These are phyloP conservation scores for Crax fasciolata DNA, from an alignment of 2,797 vertebrate species.

Conservation along the genomic window DNA sequence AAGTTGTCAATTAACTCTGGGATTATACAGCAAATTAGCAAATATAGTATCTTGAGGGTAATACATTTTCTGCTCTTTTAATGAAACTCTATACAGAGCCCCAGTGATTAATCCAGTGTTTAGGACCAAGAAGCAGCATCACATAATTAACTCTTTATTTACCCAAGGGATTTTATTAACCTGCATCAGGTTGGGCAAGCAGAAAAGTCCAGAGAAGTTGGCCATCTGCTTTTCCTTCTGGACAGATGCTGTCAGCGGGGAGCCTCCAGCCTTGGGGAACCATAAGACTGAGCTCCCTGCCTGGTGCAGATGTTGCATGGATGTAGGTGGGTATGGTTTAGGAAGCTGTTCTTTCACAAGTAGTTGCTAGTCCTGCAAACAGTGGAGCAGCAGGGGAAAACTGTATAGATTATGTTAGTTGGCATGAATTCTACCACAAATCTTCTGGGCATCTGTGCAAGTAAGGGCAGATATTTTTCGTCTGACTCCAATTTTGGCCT, in stretches of 20 bases:
- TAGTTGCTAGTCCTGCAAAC: neutral
- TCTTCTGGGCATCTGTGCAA: neutral
- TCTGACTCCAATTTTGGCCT: neutral
- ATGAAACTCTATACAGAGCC: neutral
- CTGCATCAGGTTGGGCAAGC: neutral
- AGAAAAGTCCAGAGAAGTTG: conserved; percentile 5
- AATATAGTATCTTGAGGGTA: neutral
- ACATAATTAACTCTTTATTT: conserved; percentile 48
- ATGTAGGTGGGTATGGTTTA: neutral
- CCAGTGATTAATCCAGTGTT: neutral
- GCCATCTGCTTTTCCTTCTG: conserved; percentile 50
- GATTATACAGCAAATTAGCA: conserved; percentile 26
- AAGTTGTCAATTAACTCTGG: conserved; percentile 1
- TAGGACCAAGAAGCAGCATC: neutral
- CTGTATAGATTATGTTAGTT: neutral
- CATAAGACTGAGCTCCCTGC: neutral
- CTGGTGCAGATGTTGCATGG: conserved; percentile 3
- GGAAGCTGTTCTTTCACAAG: neutral
- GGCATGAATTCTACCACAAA: neutral
- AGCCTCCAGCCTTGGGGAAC: conserved; percentile 18
- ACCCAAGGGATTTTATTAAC: conserved; percentile 2
- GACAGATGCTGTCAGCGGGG: conserved; percentile 50
- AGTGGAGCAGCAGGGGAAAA: neutral
- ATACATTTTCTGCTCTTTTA: neutral
- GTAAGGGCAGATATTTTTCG: neutral